Base-by-base conservation (phyloP, 2,797 vertebrate genomes). In the Galago senegalensis region DNA sequence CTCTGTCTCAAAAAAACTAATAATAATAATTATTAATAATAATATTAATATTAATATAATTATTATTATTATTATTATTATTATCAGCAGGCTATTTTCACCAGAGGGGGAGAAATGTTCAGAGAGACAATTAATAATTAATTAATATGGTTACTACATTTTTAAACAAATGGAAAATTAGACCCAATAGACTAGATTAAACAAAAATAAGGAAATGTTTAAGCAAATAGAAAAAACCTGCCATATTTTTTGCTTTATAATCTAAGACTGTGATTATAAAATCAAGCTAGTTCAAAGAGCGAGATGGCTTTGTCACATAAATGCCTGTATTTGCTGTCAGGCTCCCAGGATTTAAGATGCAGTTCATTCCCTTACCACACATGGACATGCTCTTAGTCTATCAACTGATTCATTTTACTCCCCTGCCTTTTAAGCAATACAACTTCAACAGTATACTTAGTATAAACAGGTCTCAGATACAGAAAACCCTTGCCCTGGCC, bases 301-400 rank as follows among this genome's bases (percentile, higher is more conserved):
- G 77, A n/a, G 84, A 65, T 84, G 91, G 13, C 31, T 77, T 10
- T 87, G 61, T 58, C 56, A n/a, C 43, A 73, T 79, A 89, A 93
- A 87, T 86, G 46, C 79, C 56, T 73, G 34, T 43, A 53, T 4
- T 63, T 53, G 49, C 27, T 61, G 77, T 79, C 91, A 92, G 49
- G 37, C 20, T 91, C 76, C 40, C 60, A 94, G 93, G 87, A 95
- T 91, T 95, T 95, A 96, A 95, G 91, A 67, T 49, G 31, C 61
- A 93, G 91, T 85, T 95, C 83, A 84, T 89, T 96, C 76, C 82
- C 73, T 91, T 61, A 97, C 65, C 83, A 93, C 86, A 89, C 29
- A 92, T 13, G 87, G 87, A 63, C 67, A 34, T 73, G 91, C 79
- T 90, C 96, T 93, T 88, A 76, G n/a, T 70, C 85, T 58, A 73